Evolutionary conservation across 2,113 vertebrate species (phyloP), one percentile per base, ranked within the genome.

Genomic region (Strix uralensis): DNA sequence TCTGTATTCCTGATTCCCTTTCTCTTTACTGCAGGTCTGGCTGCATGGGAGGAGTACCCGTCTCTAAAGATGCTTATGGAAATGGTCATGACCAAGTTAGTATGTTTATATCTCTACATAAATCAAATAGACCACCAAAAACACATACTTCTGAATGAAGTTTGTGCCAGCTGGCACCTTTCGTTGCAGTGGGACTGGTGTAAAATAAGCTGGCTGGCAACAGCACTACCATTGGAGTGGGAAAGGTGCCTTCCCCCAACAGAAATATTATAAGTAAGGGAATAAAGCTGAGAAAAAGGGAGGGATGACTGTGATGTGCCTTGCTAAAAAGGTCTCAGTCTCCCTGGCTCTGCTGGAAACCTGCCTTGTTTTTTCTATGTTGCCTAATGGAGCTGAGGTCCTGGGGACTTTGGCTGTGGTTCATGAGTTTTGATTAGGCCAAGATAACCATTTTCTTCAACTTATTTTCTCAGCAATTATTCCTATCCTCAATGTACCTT

Each of bases 61-160:
- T 99, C 99, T 1, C 97, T 99, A 25, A 99, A 99, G 98, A 99
- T 99, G 99, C 99, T 99, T 46, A 99, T 99, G 99, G 99, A 99
- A 96, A 99, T 99, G 99, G 99, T 99, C 81, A 99, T 99, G 99
- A 99, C 99, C 66, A 99, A 99, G 99, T 99, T 93, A 97, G 98
- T 58, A 13, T 27, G 6, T 3, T 79, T 90, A 90, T 87, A 93
- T 93, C 22, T 20, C 29, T 85, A 34, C 3, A 1, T 44, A 46
- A 66, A 38, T 88, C 63, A 36, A 61, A 86, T 2, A 77, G 67
- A 36, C 30, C 15, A 81, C 40, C 0, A 1, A 69, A 80, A n/a
- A 1, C 21, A 8, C 15, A 0, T 32, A 20, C 73, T 94, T 62
- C 66, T 88, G 61, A 70, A 58, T 81, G 65, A 44, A 40, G 18